Base-by-base conservation (phyloP, 2,797 vertebrate species). In the Catostomus latipinnis region DNA sequence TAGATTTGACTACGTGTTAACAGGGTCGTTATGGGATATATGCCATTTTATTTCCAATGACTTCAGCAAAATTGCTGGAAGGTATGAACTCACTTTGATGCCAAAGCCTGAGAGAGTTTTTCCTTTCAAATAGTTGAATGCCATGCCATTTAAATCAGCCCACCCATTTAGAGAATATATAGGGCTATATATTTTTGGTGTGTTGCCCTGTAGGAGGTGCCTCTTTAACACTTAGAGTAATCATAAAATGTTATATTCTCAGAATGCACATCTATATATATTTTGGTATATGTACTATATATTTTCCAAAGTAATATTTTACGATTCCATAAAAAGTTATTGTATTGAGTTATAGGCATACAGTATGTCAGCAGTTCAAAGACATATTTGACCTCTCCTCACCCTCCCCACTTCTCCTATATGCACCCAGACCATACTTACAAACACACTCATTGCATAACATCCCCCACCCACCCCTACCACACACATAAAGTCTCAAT, bases 91-190 rank as follows among this genome's bases (percentile, higher is more conserved):
- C 58, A 46, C 7, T 43, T 34, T 53, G 83, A 85, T 80, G 89
- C 91, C 90, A 90, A 71, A 85, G 34, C 45, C 65, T 49, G 34
- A 86, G 84, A 87, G 75, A 82, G 57, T 34, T 87, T 88, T 90
- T 86, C 82, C 75, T 8, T 43, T 85, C 84, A 83, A 83, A 88
- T 91, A 91, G 90, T 89, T 88, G 84, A 83, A 91, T 90, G 89
- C 74, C 83, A 91, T 90, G 89, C 74, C 84, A 86, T 88, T 89
- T 83, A 88, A 90, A 89, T 88, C 68, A 86, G 74, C 74, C 13
- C 52, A 85, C 63, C 79, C 88, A 81, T 89, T 85, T 90, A 84
- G 78, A 84, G 81, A 80, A 81, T 70, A 0, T n/a, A 18, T 9
- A 49, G 1, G 8, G 14, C 5, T 10, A 34, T 54, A 34, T 71